phyloP scores from a whole-genome alignment of 1,140 invertebrate species.

The Drosophila willistoni region DNA sequence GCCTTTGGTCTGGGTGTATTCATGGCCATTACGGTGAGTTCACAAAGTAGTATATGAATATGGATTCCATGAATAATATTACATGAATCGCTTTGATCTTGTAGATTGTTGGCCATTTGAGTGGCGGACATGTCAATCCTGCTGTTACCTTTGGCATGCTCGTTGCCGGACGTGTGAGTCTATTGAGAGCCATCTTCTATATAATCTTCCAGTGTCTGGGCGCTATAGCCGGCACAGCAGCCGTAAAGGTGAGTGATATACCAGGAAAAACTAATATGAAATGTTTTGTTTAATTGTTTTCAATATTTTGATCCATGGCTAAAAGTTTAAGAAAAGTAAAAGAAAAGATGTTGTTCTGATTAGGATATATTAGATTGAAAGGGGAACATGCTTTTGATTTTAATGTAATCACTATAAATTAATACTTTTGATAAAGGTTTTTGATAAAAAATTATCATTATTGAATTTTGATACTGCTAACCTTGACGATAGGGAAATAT shows the following conservation, averaged over 20 bases:
- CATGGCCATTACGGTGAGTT: constrained; percentile 88
- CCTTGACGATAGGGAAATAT: too few relatives aligned
- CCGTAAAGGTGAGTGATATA: constrained; percentile 83
- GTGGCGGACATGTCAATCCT: constrained; percentile 96
- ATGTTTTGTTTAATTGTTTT: too few relatives aligned
- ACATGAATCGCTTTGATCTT: not conserved
- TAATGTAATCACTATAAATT: too few relatives aligned
- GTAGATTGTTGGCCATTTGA: constrained; percentile 92
- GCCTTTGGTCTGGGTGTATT: constrained; percentile 94
- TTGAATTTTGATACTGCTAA: too few relatives aligned
- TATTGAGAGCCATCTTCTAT: constrained; percentile 91
- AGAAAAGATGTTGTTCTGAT: too few relatives aligned
- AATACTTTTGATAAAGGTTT: too few relatives aligned
- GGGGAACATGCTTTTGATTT: too few relatives aligned
- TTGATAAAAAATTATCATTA: too few relatives aligned
- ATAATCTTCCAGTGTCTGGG: constrained; percentile 93
- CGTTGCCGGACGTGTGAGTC: constrained; percentile 90
- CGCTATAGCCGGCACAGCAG: constrained; percentile 91
- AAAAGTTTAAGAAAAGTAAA: too few relatives aligned
- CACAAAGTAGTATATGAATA: not conserved
- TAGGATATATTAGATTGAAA: too few relatives aligned
- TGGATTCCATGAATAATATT: not conserved
- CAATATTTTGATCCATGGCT: too few relatives aligned
- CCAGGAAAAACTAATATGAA: not conserved
- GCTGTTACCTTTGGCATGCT: constrained; percentile 93